These are phyloP conservation scores for Drosophila baimaii DNA, from an alignment of 1,140 invertebrate genomes.

Conservation along the genomic window DNA sequence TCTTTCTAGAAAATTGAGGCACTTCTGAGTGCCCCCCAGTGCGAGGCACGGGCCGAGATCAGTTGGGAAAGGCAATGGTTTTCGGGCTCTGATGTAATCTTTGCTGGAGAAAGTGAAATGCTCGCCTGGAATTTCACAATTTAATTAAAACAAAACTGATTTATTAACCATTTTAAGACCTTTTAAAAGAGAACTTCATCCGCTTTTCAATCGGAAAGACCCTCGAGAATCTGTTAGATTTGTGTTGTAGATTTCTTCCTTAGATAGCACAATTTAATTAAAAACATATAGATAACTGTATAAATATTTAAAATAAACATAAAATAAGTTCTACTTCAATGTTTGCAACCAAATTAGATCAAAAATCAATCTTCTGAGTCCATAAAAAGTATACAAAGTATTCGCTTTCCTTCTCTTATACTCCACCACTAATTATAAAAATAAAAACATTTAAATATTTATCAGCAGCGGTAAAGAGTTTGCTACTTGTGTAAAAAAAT, in stretches of 20 bases:
- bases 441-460: slow-evolving; percentile 17
- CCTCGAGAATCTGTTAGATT: background rate
- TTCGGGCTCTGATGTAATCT: slow-evolving; percentile 31
- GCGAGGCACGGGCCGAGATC: slow-evolving; percentile 5
- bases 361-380: background rate
- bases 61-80: slow-evolving; percentile 59
- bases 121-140: slow-evolving; percentile 1
- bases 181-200: too few species aligned
- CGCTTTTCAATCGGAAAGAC: background rate
- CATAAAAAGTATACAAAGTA: background rate
- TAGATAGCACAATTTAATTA: background rate
- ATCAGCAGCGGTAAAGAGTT: slow-evolving; percentile 17
- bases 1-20: slow-evolving; percentile 47
- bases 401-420: background rate
- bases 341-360: too few species aligned
- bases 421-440: background rate
- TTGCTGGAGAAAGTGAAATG: slow-evolving; percentile 36
- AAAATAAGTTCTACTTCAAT: background rate
- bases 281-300: background rate
- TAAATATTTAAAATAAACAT: background rate
- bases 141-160: slow-evolving; percentile 9
- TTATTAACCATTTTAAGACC: background rate
- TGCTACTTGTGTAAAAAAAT: slow-evolving; percentile 8
- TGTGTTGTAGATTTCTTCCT: background rate
- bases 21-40: slow-evolving; percentile 24